Conservation (phyloP, 2,888 invertebrate species). For the Ectemnius lituratus region DNA sequence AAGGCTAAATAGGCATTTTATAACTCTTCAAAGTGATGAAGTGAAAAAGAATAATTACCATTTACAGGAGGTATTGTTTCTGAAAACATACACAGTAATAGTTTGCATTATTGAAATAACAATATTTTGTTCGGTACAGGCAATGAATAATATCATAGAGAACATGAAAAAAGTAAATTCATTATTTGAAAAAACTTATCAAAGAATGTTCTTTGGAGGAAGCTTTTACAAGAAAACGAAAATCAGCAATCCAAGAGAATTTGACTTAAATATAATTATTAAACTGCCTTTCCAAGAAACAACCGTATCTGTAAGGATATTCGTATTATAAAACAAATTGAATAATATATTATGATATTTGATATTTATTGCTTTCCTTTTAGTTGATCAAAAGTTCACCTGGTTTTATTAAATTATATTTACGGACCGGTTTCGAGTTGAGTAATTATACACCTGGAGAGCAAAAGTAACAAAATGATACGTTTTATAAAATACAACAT, state of each 20-base stretch:
- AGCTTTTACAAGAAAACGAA: constrained; percentile 83
- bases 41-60: constrained; percentile 50
- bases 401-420: background rate
- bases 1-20: constrained; percentile 54
- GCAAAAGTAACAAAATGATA: background rate
- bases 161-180: constrained; percentile 68
- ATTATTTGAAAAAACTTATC: constrained; percentile 70
- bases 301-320: constrained; percentile 71
- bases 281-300: constrained; percentile 77
- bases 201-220: constrained; percentile 79
- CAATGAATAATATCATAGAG: constrained; percentile 59
- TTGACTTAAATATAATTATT: constrained; percentile 82
- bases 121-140: constrained; percentile 45
- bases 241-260: constrained; percentile 81
- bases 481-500: too few species aligned
- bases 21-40: constrained; percentile 55
- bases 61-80: constrained; percentile 46
- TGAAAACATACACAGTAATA: constrained; percentile 1
- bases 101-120: background rate
- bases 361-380: background rate
- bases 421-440: background rate
- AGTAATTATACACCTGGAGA: background rate
- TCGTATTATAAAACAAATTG: background rate
- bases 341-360: too few species aligned
- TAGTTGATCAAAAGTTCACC: background rate